Base-by-base conservation (phyloP, 1,140 invertebrate species). In the Lordiphosa collinella region DNA sequence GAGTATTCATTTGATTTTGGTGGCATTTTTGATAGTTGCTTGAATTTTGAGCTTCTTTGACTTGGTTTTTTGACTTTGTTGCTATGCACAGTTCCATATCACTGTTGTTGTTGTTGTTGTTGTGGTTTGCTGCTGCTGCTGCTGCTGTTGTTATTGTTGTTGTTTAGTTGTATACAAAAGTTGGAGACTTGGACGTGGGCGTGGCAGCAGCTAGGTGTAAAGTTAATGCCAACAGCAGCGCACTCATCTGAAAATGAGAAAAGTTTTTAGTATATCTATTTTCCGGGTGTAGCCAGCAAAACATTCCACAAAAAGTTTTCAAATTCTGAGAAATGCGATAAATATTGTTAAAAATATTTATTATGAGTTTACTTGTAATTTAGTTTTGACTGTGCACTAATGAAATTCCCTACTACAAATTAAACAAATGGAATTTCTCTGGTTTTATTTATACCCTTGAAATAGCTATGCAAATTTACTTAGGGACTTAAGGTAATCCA, bases 31-130 rank as follows among this genome's bases (percentile, higher is more conserved):
- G 67, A 71, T 71, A 71, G 47, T 59, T 56, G 38, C 40, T 74
- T 73, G 70, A 74, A 73, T 57, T 73, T 51, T 73, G 60, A 48
- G 55, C 64, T 67, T 29, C 31, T 50, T 52, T 34, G 13, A 35
- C 37, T 31, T 29, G 22, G 0, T 25, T 56, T 72, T 80, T 80
- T 82, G 75, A 76, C 76, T 56, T 80, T 76, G 51, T 82, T 71
- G 71, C 62, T 82, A 82, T 82, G 76, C 67, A 61, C 62, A 68
- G 67, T 82, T 82, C 76, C 76, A 82, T 82, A 82, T 82, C 76
- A 82, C 76, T 76, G 53, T 63, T 48, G 52, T 76, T 72, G 12
- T 16, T 46, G 43, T 54, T 69, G 13, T 34, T 46, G 54, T 40
- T 49, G n/a, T n/a, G n/a, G n/a, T n/a, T n/a, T n/a, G n/a, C n/a